phyloP scores from a whole-genome alignment of 2,113 vertebrate genomes.

The Phaetusa simplex region DNA sequence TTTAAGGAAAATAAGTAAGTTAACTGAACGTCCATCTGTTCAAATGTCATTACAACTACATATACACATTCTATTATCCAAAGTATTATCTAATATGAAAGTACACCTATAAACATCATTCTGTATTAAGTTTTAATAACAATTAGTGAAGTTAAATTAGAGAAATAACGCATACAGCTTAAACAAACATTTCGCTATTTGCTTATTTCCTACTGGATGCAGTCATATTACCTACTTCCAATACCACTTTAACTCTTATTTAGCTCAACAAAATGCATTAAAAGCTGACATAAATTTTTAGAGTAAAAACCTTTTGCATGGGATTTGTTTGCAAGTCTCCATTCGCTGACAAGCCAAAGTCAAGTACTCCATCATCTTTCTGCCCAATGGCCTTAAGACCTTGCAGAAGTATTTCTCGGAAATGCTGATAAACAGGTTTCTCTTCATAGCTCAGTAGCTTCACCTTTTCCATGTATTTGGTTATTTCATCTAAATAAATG shows the following conservation, averaged over 20 bases:
- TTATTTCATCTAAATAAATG: conserved; percentile 83
- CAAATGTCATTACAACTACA: background rate
- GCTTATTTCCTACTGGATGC: background rate
- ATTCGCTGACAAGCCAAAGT: conserved; percentile 72
- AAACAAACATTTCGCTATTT: background rate
- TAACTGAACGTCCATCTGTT: background rate
- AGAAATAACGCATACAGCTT: background rate
- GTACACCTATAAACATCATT: background rate
- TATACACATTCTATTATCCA: background rate
- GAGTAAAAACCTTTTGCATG: conserved; percentile 63
- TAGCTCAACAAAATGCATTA: background rate
- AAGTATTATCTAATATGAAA: background rate
- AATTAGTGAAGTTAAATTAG: background rate
- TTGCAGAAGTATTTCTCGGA: conserved; percentile 84
- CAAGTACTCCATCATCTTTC: conserved; percentile 84
- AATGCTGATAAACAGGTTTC: conserved; percentile 83
- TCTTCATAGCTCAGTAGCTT: conserved; percentile 83
- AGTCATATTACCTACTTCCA: background rate
- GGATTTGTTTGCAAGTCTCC: conserved; percentile 55
- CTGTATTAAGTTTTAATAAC: background rate
- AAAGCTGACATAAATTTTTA: background rate
- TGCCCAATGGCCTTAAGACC: conserved; percentile 84
- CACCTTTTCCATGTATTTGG: conserved; percentile 88
- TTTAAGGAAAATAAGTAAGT: background rate
- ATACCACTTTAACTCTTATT: background rate